Percentiles rank a stretch among this genome's conserved stretches.
These are phyloP conservation scores for Cynopterus sphinx DNA, from an alignment of 2,797 vertebrate species.

Conservation along the genomic window DNA sequence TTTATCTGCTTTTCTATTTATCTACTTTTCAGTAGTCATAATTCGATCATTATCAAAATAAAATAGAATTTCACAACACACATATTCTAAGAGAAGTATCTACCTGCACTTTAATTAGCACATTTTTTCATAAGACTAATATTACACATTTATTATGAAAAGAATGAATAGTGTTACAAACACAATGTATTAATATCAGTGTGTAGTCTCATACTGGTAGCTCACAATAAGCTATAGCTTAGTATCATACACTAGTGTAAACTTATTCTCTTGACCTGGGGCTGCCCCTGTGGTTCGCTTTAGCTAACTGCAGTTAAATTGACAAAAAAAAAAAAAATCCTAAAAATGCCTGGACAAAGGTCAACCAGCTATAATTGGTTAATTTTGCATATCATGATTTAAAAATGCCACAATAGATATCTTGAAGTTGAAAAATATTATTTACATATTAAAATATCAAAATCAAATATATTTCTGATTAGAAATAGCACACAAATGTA, in stretches of 20 bases:
- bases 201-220: not conserved
- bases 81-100: not conserved
- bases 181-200: not conserved
- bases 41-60: not conserved
- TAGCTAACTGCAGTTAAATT: not conserved
- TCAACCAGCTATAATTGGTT: not conserved
- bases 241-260: not conserved
- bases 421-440: not conserved
- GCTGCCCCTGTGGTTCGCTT: not conserved
- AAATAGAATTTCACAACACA: not conserved
- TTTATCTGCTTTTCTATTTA: not conserved
- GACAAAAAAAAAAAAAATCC: not conserved
- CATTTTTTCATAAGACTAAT: not conserved
- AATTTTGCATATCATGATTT: not conserved
- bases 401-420: constrained; percentile 4
- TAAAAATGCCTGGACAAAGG: not conserved
- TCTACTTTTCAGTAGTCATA: not conserved
- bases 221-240: not conserved
- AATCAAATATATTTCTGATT: not conserved
- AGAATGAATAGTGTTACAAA: not conserved
- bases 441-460: constrained; percentile 30
- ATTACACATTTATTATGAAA: not conserved
- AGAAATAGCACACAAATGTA: not conserved
- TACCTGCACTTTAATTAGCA: not conserved
- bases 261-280: not conserved